Percentiles rank a stretch among this genome's conserved stretches.
Conservation (phyloP, 2,797 vertebrate genomes). For the Petrocephalus sullivani region DNA sequence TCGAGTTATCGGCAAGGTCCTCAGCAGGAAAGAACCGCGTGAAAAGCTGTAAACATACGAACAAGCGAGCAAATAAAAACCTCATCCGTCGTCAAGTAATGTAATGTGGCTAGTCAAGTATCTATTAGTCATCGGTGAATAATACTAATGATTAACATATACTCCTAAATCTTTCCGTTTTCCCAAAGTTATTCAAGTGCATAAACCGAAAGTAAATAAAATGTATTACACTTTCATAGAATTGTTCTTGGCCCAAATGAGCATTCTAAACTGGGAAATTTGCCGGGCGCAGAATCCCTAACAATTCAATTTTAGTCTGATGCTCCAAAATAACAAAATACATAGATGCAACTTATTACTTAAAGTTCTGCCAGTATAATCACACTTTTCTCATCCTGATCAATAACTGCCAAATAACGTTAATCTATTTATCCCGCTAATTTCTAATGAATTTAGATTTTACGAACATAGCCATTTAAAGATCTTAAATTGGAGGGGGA, state of each 20-base stretch:
- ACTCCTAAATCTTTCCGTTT: neutral
- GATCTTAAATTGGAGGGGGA: neutral
- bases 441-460: neutral
- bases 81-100: neutral
- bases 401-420: neutral
- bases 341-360: neutral
- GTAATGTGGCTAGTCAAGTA: neutral
- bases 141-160: neutral
- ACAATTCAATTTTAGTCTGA: neutral
- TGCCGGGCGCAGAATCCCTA: neutral
- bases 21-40: neutral
- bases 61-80: neutral
- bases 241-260: neutral
- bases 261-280: neutral
- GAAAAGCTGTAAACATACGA: neutral
- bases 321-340: neutral
- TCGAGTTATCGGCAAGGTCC: neutral
- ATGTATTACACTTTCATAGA: neutral
- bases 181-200: neutral
- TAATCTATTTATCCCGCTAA: neutral
- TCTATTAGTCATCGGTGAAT: constrained; percentile 2
- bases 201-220: constrained; percentile 1
- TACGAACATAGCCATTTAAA: neutral
- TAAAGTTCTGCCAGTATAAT: neutral
- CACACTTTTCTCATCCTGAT: neutral